These are phyloP conservation scores for Propithecus perrieri DNA, from an alignment of 2,797 vertebrate genomes.

Conservation along the genomic window DNA sequence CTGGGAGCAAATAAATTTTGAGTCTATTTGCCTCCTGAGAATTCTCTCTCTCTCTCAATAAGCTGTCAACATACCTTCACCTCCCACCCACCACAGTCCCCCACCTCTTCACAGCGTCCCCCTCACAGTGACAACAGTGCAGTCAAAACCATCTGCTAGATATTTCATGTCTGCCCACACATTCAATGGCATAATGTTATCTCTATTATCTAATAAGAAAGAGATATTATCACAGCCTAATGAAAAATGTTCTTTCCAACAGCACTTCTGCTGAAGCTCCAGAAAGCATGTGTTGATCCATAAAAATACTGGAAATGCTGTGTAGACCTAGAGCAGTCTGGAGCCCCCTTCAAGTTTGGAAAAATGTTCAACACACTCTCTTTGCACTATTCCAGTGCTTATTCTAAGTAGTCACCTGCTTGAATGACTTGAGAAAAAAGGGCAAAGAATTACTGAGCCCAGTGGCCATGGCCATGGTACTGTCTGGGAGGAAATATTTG, in stretches of 20 bases:
- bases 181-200: neutral
- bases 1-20: neutral
- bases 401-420: neutral
- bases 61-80: neutral
- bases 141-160: slow-evolving; percentile 40
- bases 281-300: neutral
- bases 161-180: slow-evolving; percentile 2
- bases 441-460: neutral
- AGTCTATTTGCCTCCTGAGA: slow-evolving; percentile 9
- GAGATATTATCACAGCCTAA: neutral
- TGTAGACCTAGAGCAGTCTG: neutral
- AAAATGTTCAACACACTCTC: neutral
- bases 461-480: neutral
- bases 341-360: neutral
- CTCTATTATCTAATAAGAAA: neutral
- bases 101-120: neutral
- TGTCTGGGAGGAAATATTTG: slow-evolving; percentile 1
- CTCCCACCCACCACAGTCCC: neutral
- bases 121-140: neutral
- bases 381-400: neutral
- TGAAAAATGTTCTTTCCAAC: neutral
- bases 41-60: neutral
- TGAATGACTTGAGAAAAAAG: neutral
- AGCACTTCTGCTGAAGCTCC: neutral
- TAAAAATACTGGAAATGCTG: neutral